A percentile compares a stretch with the other conserved stretches of the same genome.
phyloP scores from a whole-genome alignment of 1,140 invertebrate genomes.

The Dinothrombium tinctorium region DNA sequence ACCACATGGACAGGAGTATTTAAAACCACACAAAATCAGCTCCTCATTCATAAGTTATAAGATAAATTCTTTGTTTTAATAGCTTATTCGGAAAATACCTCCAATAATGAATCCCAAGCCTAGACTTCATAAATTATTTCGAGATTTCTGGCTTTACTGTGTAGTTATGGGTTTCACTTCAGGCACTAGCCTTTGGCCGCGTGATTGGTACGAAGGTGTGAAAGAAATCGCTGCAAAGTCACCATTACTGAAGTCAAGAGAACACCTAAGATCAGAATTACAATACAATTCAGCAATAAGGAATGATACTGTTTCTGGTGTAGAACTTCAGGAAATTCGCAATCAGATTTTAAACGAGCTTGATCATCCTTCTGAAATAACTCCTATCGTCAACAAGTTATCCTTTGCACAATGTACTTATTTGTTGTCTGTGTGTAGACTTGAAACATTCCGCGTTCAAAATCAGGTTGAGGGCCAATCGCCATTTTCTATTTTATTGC shows the following conservation, averaged over 20 bases:
- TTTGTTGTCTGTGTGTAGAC: slow-evolving; percentile 78
- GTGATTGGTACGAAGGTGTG: slow-evolving; percentile 86
- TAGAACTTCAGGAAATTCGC: slow-evolving; percentile 68
- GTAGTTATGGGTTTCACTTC: slow-evolving; percentile 96
- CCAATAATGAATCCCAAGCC: slow-evolving; percentile 68
- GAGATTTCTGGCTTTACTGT: slow-evolving; percentile 97
- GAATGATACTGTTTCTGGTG: slow-evolving; percentile 68
- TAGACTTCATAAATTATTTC: slow-evolving; percentile 82
- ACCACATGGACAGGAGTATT: too few relatives aligned
- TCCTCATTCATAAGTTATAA: too few relatives aligned
- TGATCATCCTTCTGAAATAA: slow-evolving; percentile 57
- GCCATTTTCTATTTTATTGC: slow-evolving; percentile 68
- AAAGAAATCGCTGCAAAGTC: slow-evolving; percentile 92
- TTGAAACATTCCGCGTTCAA: slow-evolving; percentile 69
- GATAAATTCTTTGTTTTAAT: slow-evolving; percentile 9
- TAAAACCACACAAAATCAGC: too few relatives aligned
- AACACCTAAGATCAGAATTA: slow-evolving; percentile 69
- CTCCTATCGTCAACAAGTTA: slow-evolving; percentile 62
- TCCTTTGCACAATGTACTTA: slow-evolving; percentile 91
- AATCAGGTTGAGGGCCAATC: slow-evolving; percentile 46
- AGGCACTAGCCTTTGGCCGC: slow-evolving; percentile 68
- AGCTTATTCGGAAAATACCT: slow-evolving; percentile 55
- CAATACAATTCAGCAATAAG: slow-evolving; percentile 91
- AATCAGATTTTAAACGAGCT: slow-evolving; percentile 60
- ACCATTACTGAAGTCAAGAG: slow-evolving; percentile 71